Conservation (phyloP, 2,113 vertebrate species). For the Cnemophilus loriae region DNA sequence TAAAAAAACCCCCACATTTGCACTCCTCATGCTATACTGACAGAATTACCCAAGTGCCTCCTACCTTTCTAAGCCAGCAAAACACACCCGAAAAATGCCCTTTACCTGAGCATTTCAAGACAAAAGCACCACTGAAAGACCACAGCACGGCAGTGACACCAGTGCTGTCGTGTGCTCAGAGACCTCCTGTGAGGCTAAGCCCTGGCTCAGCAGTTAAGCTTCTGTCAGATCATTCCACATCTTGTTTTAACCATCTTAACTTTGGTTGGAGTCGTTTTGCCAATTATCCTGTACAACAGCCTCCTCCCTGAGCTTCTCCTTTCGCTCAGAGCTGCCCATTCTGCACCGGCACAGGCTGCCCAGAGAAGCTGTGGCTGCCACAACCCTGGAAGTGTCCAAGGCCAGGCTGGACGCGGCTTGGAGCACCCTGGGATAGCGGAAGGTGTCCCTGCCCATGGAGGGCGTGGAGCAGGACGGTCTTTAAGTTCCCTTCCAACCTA, state of each 20-base stretch:
- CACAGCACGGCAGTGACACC: not conserved
- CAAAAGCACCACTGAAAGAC: not conserved
- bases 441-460: not conserved
- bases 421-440: not conserved
- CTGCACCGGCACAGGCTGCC: fast-evolving
- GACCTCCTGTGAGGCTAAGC: not conserved
- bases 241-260: not conserved
- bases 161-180: not conserved
- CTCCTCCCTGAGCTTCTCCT: not conserved
- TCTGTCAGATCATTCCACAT: not conserved
- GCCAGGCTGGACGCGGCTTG: fast-evolving
- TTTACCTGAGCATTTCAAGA: not conserved
- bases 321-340: not conserved
- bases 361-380: not conserved
- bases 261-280: not conserved
- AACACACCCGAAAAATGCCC: not conserved
- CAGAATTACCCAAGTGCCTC: not conserved
- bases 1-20: not conserved
- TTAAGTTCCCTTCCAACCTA: not conserved
- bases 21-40: not conserved
- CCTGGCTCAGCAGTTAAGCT: not conserved
- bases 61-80: not conserved
- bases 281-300: fast-evolving
- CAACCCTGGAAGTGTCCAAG: not conserved
- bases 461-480: not conserved